Evolutionary conservation across 2,888 invertebrate species (phyloP).

Genomic region (Operophtera brumata): DNA sequence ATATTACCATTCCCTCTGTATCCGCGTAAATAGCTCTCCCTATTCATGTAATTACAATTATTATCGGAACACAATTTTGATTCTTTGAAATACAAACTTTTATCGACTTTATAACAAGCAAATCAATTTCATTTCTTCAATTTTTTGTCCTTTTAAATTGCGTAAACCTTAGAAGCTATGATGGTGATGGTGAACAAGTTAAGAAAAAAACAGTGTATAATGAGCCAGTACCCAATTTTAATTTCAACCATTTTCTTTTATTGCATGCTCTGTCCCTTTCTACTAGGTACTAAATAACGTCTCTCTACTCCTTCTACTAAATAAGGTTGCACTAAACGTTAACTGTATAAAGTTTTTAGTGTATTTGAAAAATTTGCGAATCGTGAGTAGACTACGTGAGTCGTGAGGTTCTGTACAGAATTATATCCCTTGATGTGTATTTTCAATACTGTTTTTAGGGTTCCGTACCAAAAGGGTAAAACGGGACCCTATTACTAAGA

Average conservation of each 20-base stretch:
- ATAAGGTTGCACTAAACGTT: constrained; percentile 41
- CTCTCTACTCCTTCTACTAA: constrained; percentile 35
- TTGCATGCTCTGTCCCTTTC: constrained; percentile 37
- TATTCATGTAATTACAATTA: constrained; percentile 13
- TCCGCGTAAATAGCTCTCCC: constrained; percentile 36
- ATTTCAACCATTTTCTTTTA: constrained; percentile 52
- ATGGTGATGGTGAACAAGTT: background rate
- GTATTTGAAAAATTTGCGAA: constrained; percentile 44
- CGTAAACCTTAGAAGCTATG: too few relatives aligned
- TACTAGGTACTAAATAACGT: constrained; percentile 26
- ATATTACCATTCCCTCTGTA: constrained; percentile 59
- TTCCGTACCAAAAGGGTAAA: too few relatives aligned
- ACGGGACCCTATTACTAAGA: too few relatives aligned
- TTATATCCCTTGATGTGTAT: too few relatives aligned
- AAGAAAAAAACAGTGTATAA: constrained; percentile 38
- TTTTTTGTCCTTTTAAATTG: too few relatives aligned
- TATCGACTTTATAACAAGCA: background rate
- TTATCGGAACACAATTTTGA: background rate
- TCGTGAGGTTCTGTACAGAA: constrained; percentile 21
- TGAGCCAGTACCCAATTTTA: constrained; percentile 43
- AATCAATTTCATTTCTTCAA: background rate
- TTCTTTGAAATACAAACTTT: background rate
- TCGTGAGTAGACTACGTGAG: constrained; percentile 14
- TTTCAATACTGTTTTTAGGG: too few relatives aligned
- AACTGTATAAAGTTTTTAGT: constrained; percentile 53